phyloP scores from a whole-genome alignment of 1,140 invertebrate species.

The Diabrotica undecimpunctata region DNA sequence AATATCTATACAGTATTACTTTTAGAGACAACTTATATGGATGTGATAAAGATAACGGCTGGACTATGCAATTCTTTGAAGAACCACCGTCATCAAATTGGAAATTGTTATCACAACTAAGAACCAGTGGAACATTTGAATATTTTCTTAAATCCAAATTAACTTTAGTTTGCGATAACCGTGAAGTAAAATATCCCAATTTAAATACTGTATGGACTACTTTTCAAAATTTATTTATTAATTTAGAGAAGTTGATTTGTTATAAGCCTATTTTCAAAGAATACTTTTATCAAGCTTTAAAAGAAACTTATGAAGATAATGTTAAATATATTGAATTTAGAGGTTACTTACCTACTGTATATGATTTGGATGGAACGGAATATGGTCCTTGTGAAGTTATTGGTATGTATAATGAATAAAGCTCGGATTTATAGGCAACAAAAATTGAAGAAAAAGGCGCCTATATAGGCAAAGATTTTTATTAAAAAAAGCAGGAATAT shows the following conservation, averaged over 20 bases:
- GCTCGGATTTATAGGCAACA: too few species aligned
- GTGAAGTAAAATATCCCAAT: conserved; percentile 56
- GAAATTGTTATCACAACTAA: conserved; percentile 27
- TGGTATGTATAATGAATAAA: conserved; percentile 51
- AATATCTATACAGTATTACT: conserved; percentile 59
- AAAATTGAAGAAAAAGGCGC: too few species aligned
- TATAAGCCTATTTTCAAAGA: conserved; percentile 70
- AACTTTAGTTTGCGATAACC: conserved; percentile 59
- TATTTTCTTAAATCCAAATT: conserved; percentile 55
- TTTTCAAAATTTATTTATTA: conserved; percentile 64
- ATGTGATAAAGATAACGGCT: conserved; percentile 50
- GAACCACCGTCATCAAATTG: background rate
- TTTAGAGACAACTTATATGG: conserved; percentile 60
- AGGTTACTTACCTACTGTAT: conserved; percentile 50
- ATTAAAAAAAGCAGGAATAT: too few species aligned
- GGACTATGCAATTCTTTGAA: conserved; percentile 47
- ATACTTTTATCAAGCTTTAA: conserved; percentile 67
- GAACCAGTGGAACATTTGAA: conserved; percentile 56
- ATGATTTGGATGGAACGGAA: conserved; percentile 52
- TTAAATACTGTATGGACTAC: conserved; percentile 65
- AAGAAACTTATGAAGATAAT: conserved; percentile 72
- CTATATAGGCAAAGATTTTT: too few species aligned
- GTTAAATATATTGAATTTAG: conserved; percentile 75
- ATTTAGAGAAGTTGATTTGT: conserved; percentile 57
- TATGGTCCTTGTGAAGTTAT: conserved; percentile 48